Base-by-base conservation (phyloP, 2,888 invertebrate species). In the Octonoba sinensis region DNA sequence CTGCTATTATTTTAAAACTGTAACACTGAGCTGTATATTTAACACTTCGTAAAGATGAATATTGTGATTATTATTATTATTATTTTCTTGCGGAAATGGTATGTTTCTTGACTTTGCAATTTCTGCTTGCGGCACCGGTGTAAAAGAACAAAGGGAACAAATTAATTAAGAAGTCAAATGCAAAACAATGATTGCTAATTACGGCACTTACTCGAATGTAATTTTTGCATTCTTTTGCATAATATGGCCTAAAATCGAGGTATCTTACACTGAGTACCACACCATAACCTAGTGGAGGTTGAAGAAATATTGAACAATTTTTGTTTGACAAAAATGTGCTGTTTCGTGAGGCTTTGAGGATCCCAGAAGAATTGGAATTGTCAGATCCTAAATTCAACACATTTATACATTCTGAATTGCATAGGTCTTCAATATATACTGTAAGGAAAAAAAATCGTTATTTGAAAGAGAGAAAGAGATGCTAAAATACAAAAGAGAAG, bases 361-460 rank as follows among this genome's bases (percentile, higher is more conserved):
- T 56, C 1, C 77, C 77, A 6, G 77, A 77, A 4, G 77, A 70
- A 70, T 77, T 77, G 11, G 69, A 47, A 47, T 22, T 77, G 12
- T 47, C 70, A 3, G 77, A 77, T 70, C 77, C 77, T 18, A 77
- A 64, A 54, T 69, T 70, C 64, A 57, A 70, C n/a, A 76, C 24
- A 11, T 8, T 16, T 11, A 56, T 24, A 24, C 24, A 49, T 16
- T 18, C 46, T 24, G 20, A 22, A 12, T n/a, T 54, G 44, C 77
- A 77, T 1, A 70, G 20, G 0, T 77, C 77, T 70, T 77, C 77
- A 13, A 77, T 8, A 22, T 51, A 70, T 24, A 27, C 77, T 77
- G 22, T 11, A 62, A 69, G 16, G 60, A 59, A 49, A 57, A 51
- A 13, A 36, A 20, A 66, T 66, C n/a, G 12, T 6, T 46, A 0